Evolutionary conservation across 2,888 invertebrate species (phyloP).

Genomic region (Harpalus rubripes): DNA sequence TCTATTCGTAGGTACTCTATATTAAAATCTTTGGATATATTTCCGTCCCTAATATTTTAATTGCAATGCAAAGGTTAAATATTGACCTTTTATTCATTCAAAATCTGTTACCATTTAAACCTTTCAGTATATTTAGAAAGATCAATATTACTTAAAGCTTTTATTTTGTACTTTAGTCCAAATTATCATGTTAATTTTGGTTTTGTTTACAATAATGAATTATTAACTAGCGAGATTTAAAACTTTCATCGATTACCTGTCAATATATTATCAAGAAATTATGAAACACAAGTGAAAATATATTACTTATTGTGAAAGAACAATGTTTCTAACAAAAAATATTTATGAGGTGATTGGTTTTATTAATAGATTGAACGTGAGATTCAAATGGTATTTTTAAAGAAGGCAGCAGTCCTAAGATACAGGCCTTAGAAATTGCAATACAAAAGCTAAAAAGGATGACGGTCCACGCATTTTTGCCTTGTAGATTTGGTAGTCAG

Average conservation of each 20-base stretch:
- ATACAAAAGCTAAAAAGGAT: too few species aligned
- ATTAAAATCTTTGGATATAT: background rate
- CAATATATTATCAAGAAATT: background rate
- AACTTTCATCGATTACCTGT: conserved; percentile 6
- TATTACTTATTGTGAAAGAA: too few species aligned
- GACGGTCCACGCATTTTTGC: too few species aligned
- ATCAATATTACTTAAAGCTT: conserved; percentile 18
- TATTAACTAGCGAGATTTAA: background rate
- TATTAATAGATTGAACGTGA: too few species aligned
- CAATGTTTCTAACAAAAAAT: too few species aligned
- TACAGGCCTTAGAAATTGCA: too few species aligned
- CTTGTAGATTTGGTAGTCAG: too few species aligned
- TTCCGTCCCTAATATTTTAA: conserved; percentile 32
- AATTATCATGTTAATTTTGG: background rate
- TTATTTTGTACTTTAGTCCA: background rate
- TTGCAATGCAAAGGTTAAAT: conserved; percentile 34
- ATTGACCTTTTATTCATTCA: conserved; percentile 46
- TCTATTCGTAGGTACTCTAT: background rate
- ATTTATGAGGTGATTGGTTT: too few species aligned
- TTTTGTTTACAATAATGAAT: background rate
- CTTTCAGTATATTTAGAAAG: conserved; percentile 22
- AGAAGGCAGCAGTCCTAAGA: too few species aligned
- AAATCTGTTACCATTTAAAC: conserved; percentile 16
- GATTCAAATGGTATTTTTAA: too few species aligned
- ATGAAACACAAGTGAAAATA: too few species aligned